A percentile compares a stretch with the other conserved stretches of the same genome.
Evolutionary conservation across 2,113 vertebrate genomes (phyloP).

Genomic region (Ochotona curzoniae): DNA sequence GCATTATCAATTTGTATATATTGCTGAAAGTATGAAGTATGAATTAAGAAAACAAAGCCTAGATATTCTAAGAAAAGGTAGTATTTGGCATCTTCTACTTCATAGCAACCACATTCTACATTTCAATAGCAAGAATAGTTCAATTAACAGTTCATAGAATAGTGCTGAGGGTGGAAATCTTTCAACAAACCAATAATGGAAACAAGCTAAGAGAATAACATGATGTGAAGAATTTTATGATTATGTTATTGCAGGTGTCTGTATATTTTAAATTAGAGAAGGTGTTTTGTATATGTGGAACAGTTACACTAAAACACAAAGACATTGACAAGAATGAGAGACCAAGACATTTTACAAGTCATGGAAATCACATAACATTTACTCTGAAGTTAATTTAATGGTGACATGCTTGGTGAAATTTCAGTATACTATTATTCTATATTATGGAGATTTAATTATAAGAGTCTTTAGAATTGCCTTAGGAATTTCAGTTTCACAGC

Average conservation of each 20-base stretch:
- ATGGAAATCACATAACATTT: constrained; percentile 62
- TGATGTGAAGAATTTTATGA: constrained; percentile 71
- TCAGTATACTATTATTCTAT: constrained; percentile 72
- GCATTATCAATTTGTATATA: constrained; percentile 84
- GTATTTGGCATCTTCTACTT: constrained; percentile 79
- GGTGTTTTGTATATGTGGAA: constrained; percentile 48
- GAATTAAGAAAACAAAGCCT: constrained; percentile 54
- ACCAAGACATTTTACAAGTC: constrained; percentile 67
- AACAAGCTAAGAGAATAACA: constrained; percentile 62
- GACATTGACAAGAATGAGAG: constrained; percentile 67
- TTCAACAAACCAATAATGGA: constrained; percentile 74
- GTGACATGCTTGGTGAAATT: constrained; percentile 55
- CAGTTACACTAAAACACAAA: constrained; percentile 32
- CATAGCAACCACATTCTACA: constrained; percentile 63
- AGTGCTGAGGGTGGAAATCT: constrained; percentile 68
- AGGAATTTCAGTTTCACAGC: constrained; percentile 58
- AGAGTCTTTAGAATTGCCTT: constrained; percentile 65
- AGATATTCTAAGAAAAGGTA: constrained; percentile 53
- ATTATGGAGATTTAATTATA: constrained; percentile 37
- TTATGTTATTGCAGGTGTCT: constrained; percentile 71
- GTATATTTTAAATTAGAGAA: constrained; percentile 71
- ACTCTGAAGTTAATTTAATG: constrained; percentile 47
- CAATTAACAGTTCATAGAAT: constrained; percentile 78
- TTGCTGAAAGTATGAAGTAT: constrained; percentile 76
- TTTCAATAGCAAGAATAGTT: constrained; percentile 78